Base-by-base conservation (phyloP, 2,797 vertebrate genomes). In the Loris lydekkerianus region DNA sequence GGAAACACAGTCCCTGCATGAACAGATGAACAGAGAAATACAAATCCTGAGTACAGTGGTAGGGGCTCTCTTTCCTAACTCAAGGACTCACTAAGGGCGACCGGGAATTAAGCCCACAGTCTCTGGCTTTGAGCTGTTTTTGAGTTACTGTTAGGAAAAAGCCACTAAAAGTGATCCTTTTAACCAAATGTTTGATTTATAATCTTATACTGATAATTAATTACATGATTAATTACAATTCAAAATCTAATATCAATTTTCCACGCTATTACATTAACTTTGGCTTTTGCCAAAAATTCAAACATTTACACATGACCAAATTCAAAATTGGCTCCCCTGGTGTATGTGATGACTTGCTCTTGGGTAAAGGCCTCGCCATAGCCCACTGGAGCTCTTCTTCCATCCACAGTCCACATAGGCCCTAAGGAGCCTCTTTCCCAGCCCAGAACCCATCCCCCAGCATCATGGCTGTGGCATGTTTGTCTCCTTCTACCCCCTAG, bases 231-330 rank as follows among this genome's bases (percentile, higher is more conserved):
- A 60, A 93, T 10, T 46, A 23, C 15, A 73, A 86, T 53, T 91
- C 53, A 78, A 95, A 85, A 84, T 46, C 85, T n/a, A 86, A 34
- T 73, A 43, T 73, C 80, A 76, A 73, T 93, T 87, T 94, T 73
- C 43, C 40, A 70, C 4, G 67, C 72, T 85, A 76, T 61, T 93
- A 95, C 82, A 77, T 46, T 56, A 72, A 76, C 49, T 86, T 86
- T 83, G 78, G 78, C 20, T 97, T 91, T 69, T 93, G 92, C 37
- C 83, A 46, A 89, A 93, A 67, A 76, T 63, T 46, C 25, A 76
- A 77, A 88, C 40, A 88, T 46, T 10, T 49, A 70, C 90, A 67
- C 29, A 43, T 31, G 27, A 34, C 40, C 18, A 14, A 69, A 83
- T 78, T 91, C 13, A 27, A 69, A 34, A 5, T 6, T 60, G 9